These are phyloP conservation scores for Enteromius afrohamiltoni DNA, from an alignment of 2,797 vertebrate genomes.

Conservation along the genomic window DNA sequence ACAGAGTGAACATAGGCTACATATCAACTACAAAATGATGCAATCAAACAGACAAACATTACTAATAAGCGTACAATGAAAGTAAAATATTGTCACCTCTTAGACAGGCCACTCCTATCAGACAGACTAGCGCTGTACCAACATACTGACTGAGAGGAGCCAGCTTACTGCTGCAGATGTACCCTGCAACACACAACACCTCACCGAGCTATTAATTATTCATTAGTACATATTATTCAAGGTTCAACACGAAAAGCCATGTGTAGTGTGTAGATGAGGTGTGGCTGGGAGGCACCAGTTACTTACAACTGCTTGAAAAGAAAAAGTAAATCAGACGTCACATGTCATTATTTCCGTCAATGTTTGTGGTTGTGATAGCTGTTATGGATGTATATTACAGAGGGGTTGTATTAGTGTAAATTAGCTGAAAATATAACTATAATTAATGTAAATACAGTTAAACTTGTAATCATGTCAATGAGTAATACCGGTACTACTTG, in stretches of 20 bases:
- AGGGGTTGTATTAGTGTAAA: not conserved
- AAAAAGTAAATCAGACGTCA: not conserved
- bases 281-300: no score
- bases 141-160: constrained; percentile 87
- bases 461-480: no score
- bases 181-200: constrained; percentile 73
- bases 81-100: constrained; percentile 78
- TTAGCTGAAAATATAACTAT: not conserved
- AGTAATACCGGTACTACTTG: no score
- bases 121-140: constrained; percentile 84
- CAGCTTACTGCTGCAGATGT: constrained; percentile 87
- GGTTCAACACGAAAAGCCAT: not conserved
- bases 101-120: constrained; percentile 89
- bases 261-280: not conserved
- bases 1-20: not conserved
- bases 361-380: not conserved
- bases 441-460: no score
- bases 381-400: not conserved
- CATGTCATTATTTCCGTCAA: not conserved
- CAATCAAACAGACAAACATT: not conserved
- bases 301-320: not conserved
- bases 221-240: not conserved
- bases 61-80: not conserved
- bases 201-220: not conserved
- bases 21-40: not conserved